Conservation (phyloP, 2,797 vertebrate species). For the Siniperca scherzeri region DNA sequence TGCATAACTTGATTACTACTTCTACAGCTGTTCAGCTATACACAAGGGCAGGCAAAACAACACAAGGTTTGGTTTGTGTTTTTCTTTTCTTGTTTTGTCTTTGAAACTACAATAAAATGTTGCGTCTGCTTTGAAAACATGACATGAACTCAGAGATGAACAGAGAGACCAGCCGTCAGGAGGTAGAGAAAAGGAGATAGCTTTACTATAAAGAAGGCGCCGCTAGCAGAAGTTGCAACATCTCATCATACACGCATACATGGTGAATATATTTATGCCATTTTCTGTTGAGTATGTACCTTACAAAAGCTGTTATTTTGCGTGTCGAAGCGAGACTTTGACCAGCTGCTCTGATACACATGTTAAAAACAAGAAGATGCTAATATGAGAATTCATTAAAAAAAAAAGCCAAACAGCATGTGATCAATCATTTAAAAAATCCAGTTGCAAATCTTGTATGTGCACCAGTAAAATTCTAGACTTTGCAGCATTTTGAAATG, state of each 20-base stretch:
- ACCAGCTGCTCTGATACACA: slow-evolving; percentile 76
- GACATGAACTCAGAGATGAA: slow-evolving; percentile 13
- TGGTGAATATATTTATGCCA: slow-evolving; percentile 84
- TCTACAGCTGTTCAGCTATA: not conserved
- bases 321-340: slow-evolving; percentile 79
- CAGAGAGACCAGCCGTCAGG: slow-evolving; percentile 53
- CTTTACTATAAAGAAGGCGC: slow-evolving; percentile 89
- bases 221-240: slow-evolving; percentile 87
- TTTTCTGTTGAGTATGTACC: slow-evolving; percentile 79
- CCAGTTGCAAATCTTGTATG: slow-evolving; percentile 31
- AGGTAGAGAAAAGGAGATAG: slow-evolving; percentile 87
- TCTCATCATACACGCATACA: slow-evolving; percentile 88
- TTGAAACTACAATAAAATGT: not conserved
- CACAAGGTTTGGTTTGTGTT: not conserved
- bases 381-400: slow-evolving; percentile 59
- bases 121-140: not conserved
- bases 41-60: not conserved
- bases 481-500: slow-evolving; percentile 63
- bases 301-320: slow-evolving; percentile 84
- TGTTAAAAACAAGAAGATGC: slow-evolving; percentile 71
- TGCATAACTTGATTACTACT: too few relatives aligned
- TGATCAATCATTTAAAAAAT: slow-evolving; percentile 53
- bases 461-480: slow-evolving; percentile 46
- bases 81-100: not conserved
- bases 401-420: slow-evolving; percentile 58